Percentiles rank a stretch among this genome's conserved stretches.
Evolutionary conservation across 2,797 vertebrate genomes (phyloP).

Genomic region (Choloepus didactylus): DNA sequence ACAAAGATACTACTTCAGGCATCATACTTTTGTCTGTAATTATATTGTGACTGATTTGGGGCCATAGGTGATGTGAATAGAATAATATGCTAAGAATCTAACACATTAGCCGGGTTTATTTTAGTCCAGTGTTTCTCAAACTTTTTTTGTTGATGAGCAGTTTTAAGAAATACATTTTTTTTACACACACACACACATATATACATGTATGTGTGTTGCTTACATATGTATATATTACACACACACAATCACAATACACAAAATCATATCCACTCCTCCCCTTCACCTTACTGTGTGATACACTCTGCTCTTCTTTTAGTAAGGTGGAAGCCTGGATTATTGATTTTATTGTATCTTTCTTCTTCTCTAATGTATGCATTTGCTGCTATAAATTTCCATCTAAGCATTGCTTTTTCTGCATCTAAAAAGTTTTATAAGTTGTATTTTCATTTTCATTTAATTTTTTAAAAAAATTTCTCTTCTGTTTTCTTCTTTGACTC

Average conservation of each 20-base stretch:
- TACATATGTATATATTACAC: background rate
- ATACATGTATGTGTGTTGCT: background rate
- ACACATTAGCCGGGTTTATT: background rate
- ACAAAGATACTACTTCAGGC: background rate
- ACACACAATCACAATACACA: too few relatives aligned
- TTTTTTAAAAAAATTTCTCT: too few relatives aligned
- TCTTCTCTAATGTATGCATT: too few relatives aligned
- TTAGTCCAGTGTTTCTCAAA: background rate
- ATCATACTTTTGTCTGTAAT: constrained; percentile 19
- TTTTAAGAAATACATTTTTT: constrained; percentile 46
- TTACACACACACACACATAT: background rate
- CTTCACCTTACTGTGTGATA: too few relatives aligned
- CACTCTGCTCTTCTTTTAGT: too few relatives aligned
- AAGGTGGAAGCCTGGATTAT: too few relatives aligned
- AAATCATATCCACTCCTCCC: background rate
- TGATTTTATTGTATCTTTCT: too few relatives aligned
- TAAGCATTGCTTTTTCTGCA: too few relatives aligned
- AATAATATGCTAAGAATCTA: background rate
- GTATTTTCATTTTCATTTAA: too few relatives aligned
- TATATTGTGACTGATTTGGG: background rate
- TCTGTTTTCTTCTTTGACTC: too few relatives aligned
- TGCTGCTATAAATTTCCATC: too few relatives aligned
- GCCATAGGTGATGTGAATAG: background rate
- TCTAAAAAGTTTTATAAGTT: too few relatives aligned
- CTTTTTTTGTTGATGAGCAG: background rate